Evolutionary conservation across 2,113 vertebrate genomes (phyloP), one percentile per base, ranked within the genome.

Genomic region (Engystomops pustulosus): DNA sequence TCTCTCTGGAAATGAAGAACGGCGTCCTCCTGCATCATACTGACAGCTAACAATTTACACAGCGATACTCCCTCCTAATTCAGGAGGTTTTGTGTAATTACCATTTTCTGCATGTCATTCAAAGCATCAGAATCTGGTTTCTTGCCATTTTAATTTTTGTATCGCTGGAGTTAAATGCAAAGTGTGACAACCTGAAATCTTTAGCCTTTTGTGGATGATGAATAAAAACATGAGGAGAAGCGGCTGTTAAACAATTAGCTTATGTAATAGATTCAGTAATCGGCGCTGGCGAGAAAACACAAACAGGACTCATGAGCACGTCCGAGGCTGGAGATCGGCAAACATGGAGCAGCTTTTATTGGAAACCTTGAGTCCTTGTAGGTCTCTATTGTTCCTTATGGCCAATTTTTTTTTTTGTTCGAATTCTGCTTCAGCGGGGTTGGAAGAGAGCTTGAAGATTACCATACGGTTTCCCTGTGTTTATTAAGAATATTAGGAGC

Each of bases 1-100:
- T 47, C 41, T 47, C 38, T 18, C 36, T 41, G 20, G 68, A 70
- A 70, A 70, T 70, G 68, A 74, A 47, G 70, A 74, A 49, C 70
- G 27, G 23, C 70, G 30, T 49, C 44, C 25, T 47, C 9, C 41
- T 72, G 12, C n/a, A 27, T 44, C 69, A 47, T 32, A 36, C 62
- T 36, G 62, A 65, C 60, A 65, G 62, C 30, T 20, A 44, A 47
- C 38, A 45, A 45, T 72, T 72, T 72, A 72, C 41, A 18, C 44
- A 17, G 3, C 2, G 23, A 30, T 49, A 17, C 70, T 47, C 70
- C 69, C 70, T 10, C 25, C 25, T 30, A 49, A 74, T 49, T 30
- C 70, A 14, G 3, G 49, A 14, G 15, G 10, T 15, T 30, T 74
- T 1, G 25, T 32, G 15, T 74, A 49, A 74, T 74, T 74, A 49